Percentiles rank a stretch among this genome's conserved stretches.
phyloP scores from a whole-genome alignment of 2,797 vertebrate species.

The Alauda arvensis region DNA sequence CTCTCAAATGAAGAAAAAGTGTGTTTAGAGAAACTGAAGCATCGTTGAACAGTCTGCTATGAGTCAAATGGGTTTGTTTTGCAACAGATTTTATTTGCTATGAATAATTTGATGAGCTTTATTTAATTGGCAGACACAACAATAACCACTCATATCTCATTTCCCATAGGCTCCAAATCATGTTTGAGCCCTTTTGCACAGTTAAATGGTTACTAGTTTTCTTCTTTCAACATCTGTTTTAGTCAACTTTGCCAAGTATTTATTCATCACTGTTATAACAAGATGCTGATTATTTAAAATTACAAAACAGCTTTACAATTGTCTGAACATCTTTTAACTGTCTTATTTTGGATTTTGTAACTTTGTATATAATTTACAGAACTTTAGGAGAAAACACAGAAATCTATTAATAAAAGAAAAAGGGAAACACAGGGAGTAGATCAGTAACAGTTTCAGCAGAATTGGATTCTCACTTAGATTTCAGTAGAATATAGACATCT shows the following conservation, averaged over 20 bases:
- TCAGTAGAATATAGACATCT: not conserved
- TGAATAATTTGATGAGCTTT: conserved; percentile 27
- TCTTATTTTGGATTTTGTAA: not conserved
- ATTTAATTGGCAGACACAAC: conserved; percentile 46
- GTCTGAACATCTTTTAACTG: not conserved
- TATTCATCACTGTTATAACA: not conserved
- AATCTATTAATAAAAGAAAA: not conserved
- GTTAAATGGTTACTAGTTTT: conserved; percentile 14
- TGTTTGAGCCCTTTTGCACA: conserved; percentile 12
- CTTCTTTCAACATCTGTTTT: conserved; percentile 26
- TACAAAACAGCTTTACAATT: not conserved
- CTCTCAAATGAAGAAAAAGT: not conserved
- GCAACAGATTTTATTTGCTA: conserved; percentile 24
- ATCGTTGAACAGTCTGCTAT: not conserved
- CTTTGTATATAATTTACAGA: not conserved
- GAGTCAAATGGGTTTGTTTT: conserved; percentile 18
- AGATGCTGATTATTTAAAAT: not conserved
- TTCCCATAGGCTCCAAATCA: not conserved
- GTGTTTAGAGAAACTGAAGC: not conserved
- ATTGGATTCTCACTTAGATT: not conserved
- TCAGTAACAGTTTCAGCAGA: not conserved
- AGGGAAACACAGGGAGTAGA: not conserved
- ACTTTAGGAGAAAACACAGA: not conserved
- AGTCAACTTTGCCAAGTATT: not conserved
- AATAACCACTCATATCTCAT: not conserved